Conservation (phyloP, 2,797 vertebrate species). For the Manis crassicaudata region DNA sequence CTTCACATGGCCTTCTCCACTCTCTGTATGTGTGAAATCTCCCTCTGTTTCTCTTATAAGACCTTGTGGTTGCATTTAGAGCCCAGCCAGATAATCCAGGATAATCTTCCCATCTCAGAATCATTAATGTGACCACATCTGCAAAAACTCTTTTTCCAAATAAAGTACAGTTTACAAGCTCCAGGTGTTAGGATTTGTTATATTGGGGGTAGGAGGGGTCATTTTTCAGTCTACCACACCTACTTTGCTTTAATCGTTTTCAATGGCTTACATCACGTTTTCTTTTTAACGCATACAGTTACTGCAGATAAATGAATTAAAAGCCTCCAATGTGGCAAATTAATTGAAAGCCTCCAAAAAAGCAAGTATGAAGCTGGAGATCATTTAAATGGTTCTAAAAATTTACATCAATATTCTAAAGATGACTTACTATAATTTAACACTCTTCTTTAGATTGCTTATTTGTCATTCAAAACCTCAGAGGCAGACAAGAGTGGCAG, state of each 20-base stretch:
- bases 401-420: neutral
- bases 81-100: neutral
- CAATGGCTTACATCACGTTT: neutral
- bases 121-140: neutral
- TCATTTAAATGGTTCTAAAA: neutral
- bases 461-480: neutral
- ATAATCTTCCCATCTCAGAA: neutral
- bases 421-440: neutral
- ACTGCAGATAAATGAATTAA: neutral
- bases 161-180: neutral
- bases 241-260: neutral
- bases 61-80: neutral
- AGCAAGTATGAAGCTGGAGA: neutral
- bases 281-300: neutral
- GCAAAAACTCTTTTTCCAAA: neutral
- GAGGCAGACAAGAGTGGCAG: neutral
- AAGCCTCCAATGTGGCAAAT: neutral
- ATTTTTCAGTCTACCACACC: conserved; percentile 2
- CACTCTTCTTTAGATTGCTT: neutral
- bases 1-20: neutral
- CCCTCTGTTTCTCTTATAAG: neutral
- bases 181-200: neutral
- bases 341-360: neutral
- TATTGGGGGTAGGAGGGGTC: too few species aligned
- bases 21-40: neutral